Conservation (phyloP, 2,797 vertebrate species). For the Lepus oiostolus region DNA sequence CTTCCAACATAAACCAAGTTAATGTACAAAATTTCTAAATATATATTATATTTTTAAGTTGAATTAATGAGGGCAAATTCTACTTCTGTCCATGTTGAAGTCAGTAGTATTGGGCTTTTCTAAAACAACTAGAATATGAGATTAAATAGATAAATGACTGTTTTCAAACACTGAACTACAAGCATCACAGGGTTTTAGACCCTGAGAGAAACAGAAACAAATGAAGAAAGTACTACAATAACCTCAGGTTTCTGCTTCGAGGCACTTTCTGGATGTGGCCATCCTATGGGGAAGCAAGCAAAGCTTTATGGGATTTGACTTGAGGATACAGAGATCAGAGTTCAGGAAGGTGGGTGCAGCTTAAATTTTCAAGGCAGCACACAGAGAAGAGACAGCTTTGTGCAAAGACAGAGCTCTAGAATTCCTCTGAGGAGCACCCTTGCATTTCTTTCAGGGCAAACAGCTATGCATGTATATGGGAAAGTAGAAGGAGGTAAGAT, state of each 20-base stretch:
- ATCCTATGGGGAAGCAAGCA: neutral
- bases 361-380: neutral
- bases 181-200: neutral
- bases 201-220: neutral
- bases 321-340: neutral
- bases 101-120: neutral
- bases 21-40: neutral
- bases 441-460: neutral
- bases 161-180: neutral
- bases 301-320: rapidly evolving
- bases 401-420: too few species aligned
- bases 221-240: neutral
- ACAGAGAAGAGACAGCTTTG: neutral
- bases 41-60: neutral
- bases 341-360: neutral
- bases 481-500: neutral
- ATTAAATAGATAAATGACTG: neutral
- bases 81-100: neutral
- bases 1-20: neutral
- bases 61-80: neutral
- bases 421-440: neutral
- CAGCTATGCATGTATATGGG: too few species aligned
- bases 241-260: neutral
- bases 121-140: neutral
- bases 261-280: neutral